These are phyloP conservation scores for Malurus splendens DNA, from an alignment of 2,797 vertebrate species.

Conservation along the genomic window DNA sequence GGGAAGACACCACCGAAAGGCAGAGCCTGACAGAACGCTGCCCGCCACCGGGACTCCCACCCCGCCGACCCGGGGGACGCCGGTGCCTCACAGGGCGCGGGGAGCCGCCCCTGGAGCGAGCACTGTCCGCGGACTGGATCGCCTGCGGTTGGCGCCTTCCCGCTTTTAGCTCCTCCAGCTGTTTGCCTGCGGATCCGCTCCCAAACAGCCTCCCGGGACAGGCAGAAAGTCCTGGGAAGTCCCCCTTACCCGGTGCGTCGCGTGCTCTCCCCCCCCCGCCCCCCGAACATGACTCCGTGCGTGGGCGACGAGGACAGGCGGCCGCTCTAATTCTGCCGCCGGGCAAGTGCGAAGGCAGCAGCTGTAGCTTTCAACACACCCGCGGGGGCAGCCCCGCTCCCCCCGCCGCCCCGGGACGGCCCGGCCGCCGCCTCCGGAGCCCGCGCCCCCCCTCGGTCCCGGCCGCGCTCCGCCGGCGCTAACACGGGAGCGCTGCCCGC, in stretches of 20 bases:
- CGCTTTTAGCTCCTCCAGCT: constrained; percentile 86
- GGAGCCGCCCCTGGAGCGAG: background rate
- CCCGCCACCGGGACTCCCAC: background rate
- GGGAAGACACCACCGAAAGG: background rate
- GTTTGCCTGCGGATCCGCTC: constrained; percentile 73
- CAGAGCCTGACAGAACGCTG: background rate
- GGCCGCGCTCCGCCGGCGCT: background rate
- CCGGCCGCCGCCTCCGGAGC: background rate
- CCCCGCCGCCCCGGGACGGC: background rate
- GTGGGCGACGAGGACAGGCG: constrained; percentile 75
- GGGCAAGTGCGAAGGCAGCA: constrained; percentile 71
- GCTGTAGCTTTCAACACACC: constrained; percentile 63
- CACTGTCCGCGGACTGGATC: constrained; percentile 12
- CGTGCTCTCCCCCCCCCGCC: background rate
- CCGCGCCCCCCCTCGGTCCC: background rate
- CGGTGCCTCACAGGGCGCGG: background rate
- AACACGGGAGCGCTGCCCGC: background rate
- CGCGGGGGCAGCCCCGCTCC: background rate
- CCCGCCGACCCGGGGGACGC: background rate
- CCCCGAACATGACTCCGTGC: constrained; percentile 69
- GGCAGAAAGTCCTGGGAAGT: constrained; percentile 79
- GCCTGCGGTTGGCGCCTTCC: constrained; percentile 71
- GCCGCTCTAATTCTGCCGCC: constrained; percentile 69
- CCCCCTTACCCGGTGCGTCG: constrained; percentile 8
- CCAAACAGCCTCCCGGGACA: constrained; percentile 71